Conservation (phyloP, 2,888 invertebrate genomes). For the Sesia bembeciformis region DNA sequence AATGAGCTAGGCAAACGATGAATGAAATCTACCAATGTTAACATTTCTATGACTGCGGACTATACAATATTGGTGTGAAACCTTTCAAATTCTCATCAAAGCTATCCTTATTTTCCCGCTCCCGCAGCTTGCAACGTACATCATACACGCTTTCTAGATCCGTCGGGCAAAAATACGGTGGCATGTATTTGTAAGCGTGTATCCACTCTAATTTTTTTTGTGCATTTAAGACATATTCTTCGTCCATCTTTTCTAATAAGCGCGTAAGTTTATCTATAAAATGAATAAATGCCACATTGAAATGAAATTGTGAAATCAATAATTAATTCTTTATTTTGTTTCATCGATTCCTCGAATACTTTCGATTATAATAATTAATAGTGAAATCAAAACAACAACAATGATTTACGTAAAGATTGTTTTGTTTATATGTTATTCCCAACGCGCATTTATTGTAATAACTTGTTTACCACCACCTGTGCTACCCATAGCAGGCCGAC, state of each 20-base stretch:
- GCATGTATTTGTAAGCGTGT: conserved; percentile 19
- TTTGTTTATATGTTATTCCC: not conserved
- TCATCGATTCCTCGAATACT: too few species aligned
- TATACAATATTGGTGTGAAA: conserved; percentile 50
- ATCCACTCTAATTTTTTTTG: conserved; percentile 14
- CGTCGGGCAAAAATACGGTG: conserved; percentile 39
- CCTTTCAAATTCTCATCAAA: conserved; percentile 69
- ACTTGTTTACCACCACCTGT: not conserved
- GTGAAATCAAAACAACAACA: too few species aligned
- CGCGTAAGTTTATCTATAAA: conserved; percentile 37
- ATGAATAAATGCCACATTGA: not conserved
- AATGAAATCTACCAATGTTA: not conserved
- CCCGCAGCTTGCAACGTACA: conserved; percentile 31
- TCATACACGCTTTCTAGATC: conserved; percentile 32
- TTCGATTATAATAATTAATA: too few species aligned
- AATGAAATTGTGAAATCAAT: too few species aligned
- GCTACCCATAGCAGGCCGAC: not conserved
- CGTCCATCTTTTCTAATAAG: conserved; percentile 29
- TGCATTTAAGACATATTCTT: conserved; percentile 14
- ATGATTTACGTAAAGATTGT: too few species aligned
- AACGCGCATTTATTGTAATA: not conserved
- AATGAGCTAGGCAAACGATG: not conserved
- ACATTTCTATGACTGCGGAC: conserved; percentile 57
- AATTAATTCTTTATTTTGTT: too few species aligned
- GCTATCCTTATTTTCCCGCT: conserved; percentile 28